Evolutionary conservation across 2,888 invertebrate genomes (phyloP), one percentile per base, ranked within the genome.

Genomic region (Hydrotaea diabolus): DNA sequence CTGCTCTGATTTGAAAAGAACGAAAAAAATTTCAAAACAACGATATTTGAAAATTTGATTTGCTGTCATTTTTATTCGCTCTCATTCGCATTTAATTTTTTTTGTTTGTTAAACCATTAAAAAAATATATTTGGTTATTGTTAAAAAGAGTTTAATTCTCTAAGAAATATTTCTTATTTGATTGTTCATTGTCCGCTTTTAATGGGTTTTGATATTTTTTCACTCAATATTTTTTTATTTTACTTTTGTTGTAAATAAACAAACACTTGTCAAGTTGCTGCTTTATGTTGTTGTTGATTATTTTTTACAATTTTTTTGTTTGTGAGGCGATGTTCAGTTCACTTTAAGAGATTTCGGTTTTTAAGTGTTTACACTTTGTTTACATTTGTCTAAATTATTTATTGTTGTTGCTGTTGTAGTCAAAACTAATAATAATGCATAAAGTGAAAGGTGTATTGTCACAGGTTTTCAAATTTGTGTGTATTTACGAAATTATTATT

Each of bases 391-490:
- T 69, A 43, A 23, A 69, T 69, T 69, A 66, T 39, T 19, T 69
- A 46, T 46, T 69, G 43, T 69, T 69, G 46, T 69, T 23, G 19
- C 66, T 13, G 17, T 2, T 39, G 8, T 9, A 66, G 15, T 15
- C 39, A 66, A 43, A 17, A 21, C n/a, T 49, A 23, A 77, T 71
- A 23, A 59, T 53, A 53, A n/a, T 15, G 17, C n/a, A 66, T 75
- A 43, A 78, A 82, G 82, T 82, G 82, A 82, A 82, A 82, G 82
- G 82, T 71, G 74, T 55, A 46, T 78, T 71, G 59, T 43, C 43
- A 4, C 66, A 39, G 66, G 66, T 46, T 69, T 46, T 26, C 31
- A 31, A n/a, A 26, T 31, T 62, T 57, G 4, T 4, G 21, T 19
- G 17, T n/a, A n/a, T 57, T 57, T 31, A 62, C 62, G 62, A 62